Conservation (phyloP, 1,140 invertebrate genomes). For the Bathynomus jamesi region DNA sequence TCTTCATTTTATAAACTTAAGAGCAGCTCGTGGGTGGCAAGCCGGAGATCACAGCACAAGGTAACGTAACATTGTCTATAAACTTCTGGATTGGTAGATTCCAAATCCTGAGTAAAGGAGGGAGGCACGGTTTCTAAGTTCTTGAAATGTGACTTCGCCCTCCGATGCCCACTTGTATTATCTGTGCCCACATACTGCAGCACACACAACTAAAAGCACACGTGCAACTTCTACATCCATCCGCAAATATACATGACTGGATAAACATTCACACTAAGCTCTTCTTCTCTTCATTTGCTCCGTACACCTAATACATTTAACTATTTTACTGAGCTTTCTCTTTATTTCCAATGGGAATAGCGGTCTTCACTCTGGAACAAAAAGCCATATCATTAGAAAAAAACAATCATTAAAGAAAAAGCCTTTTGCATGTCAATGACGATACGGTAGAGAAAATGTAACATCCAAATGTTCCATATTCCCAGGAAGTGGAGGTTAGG, state of each 20-base stretch:
- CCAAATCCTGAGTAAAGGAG: not conserved
- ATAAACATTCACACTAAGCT: not conserved
- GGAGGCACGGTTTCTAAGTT: not conserved
- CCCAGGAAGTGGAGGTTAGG: not conserved
- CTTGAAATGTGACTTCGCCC: not conserved
- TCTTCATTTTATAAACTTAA: not conserved
- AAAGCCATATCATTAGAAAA: constrained; percentile 37
- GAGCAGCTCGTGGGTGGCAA: not conserved
- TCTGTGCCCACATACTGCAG: not conserved
- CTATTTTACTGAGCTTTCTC: constrained; percentile 65
- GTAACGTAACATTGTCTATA: not conserved
- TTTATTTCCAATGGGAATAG: constrained; percentile 84
- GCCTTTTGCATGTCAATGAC: not conserved
- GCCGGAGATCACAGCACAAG: not conserved
- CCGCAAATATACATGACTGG: too few relatives aligned
- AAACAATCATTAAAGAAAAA: constrained; percentile 12
- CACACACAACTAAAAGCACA: not conserved
- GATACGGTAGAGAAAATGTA: not conserved
- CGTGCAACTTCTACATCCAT: not conserved
- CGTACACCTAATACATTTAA: not conserved
- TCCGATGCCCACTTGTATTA: not conserved
- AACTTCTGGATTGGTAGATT: not conserved
- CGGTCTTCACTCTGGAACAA: constrained; percentile 70
- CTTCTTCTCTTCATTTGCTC: not conserved
- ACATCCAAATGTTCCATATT: not conserved